Base-by-base conservation (phyloP, 2,888 invertebrate species). In the Eurois occulta region DNA sequence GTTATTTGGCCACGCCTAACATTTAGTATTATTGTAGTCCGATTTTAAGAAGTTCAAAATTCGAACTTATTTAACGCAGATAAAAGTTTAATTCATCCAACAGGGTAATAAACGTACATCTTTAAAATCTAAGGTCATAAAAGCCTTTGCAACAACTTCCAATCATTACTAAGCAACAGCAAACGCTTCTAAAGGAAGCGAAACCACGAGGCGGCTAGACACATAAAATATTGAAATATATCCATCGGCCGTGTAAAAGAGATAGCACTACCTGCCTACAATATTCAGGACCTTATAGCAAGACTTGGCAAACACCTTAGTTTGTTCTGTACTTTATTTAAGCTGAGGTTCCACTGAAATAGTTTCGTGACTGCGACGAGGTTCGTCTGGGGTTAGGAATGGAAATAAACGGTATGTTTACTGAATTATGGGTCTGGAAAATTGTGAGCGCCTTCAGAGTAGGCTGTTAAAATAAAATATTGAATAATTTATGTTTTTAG, bases 221-320 rank as follows among this genome's bases (percentile, higher is more conserved):
- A 87, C 91, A 91, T 94, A 92, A 92, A 92, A 91, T 90, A 93
- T 93, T 93, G 89, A 92, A 91, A 92, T 91, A 91, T 85, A 84
- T 80, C 80, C 77, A 88, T 84, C 66, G 67, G 85, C 58, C 41
- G 77, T 67, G 72, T 35, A 73, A 80, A 84, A 87, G 87, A 80
- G 90, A 89, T 84, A 83, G 80, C 78, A 84, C 70, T 80, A 89
- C 89, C 88, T 91, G 90, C 90, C 88, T 91, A 89, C 90, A 92
- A 93, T 93, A 93, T 94, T 93, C 91, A 93, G 82, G 89, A 87
- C 84, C 67, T 68, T 41, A n/a, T n/a, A 64, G 85, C 86, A 78
- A 86, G 75, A 71, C 90, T 93, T 93, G 90, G 92, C 92, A 93
- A 91, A 92, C 91, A 91, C 90, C 91, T 91, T 87, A 88, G 91